phyloP scores from a whole-genome alignment of 2,797 vertebrate species.

The Gymnopithys bicolor region DNA sequence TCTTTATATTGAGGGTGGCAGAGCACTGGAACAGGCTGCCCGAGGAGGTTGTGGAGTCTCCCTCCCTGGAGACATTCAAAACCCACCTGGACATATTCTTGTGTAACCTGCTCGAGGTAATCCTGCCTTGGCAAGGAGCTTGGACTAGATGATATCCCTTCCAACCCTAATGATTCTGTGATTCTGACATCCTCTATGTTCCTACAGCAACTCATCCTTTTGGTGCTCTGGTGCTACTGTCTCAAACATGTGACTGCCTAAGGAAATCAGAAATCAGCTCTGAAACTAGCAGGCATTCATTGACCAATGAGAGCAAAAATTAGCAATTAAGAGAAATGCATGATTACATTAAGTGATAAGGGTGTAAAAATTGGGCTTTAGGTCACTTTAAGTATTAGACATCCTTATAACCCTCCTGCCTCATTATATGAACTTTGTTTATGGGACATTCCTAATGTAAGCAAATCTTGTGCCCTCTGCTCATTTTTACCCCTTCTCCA shows the following conservation, averaged over 20 bases:
- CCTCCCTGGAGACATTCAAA: not conserved
- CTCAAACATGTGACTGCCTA: not conserved
- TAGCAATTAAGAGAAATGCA: not conserved
- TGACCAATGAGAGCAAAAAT: not conserved
- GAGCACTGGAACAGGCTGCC: not conserved
- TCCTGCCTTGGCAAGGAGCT: fast-evolving
- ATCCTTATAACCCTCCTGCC: not conserved
- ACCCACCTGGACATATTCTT: not conserved
- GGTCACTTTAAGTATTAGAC: not conserved
- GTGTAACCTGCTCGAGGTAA: not conserved
- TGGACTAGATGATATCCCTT: not conserved
- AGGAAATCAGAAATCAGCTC: not conserved
- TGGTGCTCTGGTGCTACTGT: not conserved
- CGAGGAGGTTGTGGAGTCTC: not conserved
- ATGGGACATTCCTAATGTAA: not conserved
- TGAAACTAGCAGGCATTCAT: not conserved
- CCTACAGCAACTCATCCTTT: too few species aligned
- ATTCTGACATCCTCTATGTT: not conserved
- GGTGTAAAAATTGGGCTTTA: not conserved
- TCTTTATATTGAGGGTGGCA: not conserved
- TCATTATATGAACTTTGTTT: not conserved
- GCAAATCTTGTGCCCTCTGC: not conserved
- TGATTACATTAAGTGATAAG: not conserved
- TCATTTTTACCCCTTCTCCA: not conserved
- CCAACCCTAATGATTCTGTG: not conserved